Conservation (phyloP, 2,797 vertebrate genomes). For the Fistularia commersonii region DNA sequence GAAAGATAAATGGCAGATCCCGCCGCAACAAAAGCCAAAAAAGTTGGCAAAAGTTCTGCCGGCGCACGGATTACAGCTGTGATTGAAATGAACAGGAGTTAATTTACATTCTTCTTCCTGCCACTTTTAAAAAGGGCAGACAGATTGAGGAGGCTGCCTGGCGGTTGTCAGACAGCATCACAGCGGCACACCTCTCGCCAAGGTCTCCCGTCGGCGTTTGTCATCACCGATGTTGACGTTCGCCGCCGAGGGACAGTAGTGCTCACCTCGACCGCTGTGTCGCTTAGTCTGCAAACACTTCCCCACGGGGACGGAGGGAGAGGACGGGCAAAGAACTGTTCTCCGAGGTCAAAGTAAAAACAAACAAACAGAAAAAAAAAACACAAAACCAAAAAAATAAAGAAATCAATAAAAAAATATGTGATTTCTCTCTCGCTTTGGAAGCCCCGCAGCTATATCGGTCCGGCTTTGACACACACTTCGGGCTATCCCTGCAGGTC, state of each 20-base stretch:
- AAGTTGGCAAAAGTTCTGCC: no score
- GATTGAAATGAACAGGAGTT: no score
- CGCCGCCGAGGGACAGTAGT: conserved; percentile 26
- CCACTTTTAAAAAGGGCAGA: not conserved
- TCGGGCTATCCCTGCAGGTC: conserved; percentile 6
- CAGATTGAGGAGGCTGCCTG: conserved; percentile 1
- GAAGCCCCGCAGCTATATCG: not conserved
- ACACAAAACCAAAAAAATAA: no score
- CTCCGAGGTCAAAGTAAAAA: no score
- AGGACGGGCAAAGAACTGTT: not conserved
- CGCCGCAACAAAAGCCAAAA: no score
- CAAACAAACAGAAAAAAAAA: no score
- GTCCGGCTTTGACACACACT: conserved; percentile 14
- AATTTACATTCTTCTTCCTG: no score
- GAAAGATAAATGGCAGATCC: no score
- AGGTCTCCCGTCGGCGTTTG: conserved; percentile 17
- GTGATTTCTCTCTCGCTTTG: not conserved
- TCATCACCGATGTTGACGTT: conserved; percentile 17
- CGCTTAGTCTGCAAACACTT: conserved; percentile 18
- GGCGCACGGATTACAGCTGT: no score
- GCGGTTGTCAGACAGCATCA: not conserved
- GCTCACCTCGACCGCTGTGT: conserved; percentile 35
- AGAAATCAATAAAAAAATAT: not conserved
- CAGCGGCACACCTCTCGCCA: not conserved
- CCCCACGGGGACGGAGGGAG: conserved; percentile 18